These are phyloP conservation scores for Riparia riparia DNA, from an alignment of 2,113 vertebrate species.

Conservation along the genomic window DNA sequence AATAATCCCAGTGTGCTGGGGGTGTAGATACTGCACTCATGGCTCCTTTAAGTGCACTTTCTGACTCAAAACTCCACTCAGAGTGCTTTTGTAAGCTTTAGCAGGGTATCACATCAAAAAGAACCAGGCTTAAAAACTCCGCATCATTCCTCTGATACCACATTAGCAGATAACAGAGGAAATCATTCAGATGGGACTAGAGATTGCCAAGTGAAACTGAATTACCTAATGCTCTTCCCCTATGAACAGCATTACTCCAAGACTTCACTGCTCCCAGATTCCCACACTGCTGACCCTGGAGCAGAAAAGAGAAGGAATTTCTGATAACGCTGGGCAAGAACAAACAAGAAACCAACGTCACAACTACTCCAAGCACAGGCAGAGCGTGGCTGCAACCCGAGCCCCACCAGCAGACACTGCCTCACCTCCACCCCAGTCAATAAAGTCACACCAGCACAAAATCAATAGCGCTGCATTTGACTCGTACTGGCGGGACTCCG, in stretches of 20 bases:
- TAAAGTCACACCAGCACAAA: slow-evolving; percentile 30
- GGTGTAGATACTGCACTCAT: not conserved
- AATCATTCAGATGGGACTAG: not conserved
- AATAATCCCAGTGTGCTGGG: not conserved
- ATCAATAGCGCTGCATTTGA: not conserved
- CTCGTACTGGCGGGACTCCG: not conserved
- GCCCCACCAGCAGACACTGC: not conserved
- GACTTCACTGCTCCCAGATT: not conserved
- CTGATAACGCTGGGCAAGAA: not conserved
- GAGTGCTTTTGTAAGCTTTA: not conserved
- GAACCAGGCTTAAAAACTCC: not conserved
- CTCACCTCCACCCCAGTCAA: not conserved
- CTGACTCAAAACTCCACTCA: not conserved
- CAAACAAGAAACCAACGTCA: not conserved
- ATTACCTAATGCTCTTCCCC: not conserved
- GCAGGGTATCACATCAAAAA: not conserved
- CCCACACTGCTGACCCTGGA: not conserved
- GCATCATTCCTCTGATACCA: not conserved
- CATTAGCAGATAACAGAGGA: not conserved
- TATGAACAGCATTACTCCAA: not conserved
- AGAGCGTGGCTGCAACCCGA: accelerated
- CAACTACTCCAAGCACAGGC: not conserved
- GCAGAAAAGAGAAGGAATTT: not conserved
- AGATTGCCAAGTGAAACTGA: not conserved
- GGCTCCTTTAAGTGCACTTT: not conserved